Conservation (phyloP, 2,888 invertebrate species). For the Drosophila ezoana region DNA sequence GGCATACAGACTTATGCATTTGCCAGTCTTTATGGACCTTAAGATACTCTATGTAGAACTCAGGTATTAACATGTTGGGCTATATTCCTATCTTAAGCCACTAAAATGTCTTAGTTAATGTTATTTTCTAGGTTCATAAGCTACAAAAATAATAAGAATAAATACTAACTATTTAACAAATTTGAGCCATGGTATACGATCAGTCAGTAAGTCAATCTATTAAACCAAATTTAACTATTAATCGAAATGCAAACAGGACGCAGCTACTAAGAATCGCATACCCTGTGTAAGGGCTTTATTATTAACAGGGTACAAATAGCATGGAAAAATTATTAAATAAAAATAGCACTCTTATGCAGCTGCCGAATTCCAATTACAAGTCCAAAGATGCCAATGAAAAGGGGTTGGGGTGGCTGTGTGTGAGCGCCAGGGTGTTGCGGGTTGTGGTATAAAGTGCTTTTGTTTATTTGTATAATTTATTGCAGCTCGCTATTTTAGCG, state of each 20-base stretch:
- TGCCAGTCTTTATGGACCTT: not conserved
- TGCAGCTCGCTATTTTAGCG: conserved; percentile 19
- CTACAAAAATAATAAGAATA: too few species aligned
- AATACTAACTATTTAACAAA: too few species aligned
- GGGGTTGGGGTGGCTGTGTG: not conserved
- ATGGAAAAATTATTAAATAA: conserved; percentile 31
- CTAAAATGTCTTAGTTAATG: too few species aligned
- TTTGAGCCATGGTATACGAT: not conserved
- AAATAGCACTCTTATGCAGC: conserved; percentile 10
- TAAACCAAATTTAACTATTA: too few species aligned
- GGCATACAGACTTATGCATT: not conserved
- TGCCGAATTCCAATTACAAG: conserved; percentile 1
- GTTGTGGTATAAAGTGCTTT: conserved; percentile 27
- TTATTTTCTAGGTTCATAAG: too few species aligned
- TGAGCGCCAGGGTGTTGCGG: conserved; percentile 6
- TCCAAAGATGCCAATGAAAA: conserved; percentile 5
- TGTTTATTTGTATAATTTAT: conserved; percentile 49
- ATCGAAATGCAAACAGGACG: too few species aligned
- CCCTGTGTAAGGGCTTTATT: not conserved
- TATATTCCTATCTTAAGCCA: too few species aligned
- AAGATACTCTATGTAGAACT: not conserved
- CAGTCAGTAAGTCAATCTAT: not conserved
- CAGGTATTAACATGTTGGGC: not conserved
- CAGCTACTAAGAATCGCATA: not conserved
- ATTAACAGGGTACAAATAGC: conserved; percentile 21